Conservation (phyloP, 2,888 invertebrate genomes). For the Perizoma flavofasciatum region DNA sequence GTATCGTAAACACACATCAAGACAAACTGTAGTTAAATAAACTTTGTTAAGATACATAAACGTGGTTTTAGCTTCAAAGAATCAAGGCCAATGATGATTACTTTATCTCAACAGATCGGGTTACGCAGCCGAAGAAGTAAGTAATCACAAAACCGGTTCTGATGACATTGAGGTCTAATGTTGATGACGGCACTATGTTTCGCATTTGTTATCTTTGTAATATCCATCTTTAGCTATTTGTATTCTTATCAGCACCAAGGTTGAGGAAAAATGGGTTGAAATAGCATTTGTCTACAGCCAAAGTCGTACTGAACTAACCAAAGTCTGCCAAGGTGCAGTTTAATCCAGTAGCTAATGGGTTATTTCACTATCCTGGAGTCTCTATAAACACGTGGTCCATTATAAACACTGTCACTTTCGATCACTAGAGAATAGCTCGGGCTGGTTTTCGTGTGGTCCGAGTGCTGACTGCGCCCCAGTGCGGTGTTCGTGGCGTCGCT, state of each 20-base stretch:
- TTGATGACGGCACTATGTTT: constrained; percentile 27
- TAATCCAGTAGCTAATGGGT: constrained; percentile 11
- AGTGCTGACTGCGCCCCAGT: constrained; percentile 51
- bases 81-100: constrained; percentile 39
- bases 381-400: constrained; percentile 53
- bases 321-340: constrained; percentile 10
- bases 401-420: constrained; percentile 74
- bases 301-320: constrained; percentile 31
- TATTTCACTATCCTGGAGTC: constrained; percentile 44
- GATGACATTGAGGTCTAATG: constrained; percentile 43
- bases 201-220: constrained; percentile 32
- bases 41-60: constrained; percentile 27
- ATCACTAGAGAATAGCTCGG: constrained; percentile 49
- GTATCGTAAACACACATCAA: constrained; percentile 17
- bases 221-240: not conserved
- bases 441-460: constrained; percentile 56
- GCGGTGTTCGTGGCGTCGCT: constrained; percentile 48
- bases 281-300: not conserved
- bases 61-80: constrained; percentile 34
- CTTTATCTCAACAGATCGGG: constrained; percentile 31
- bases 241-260: constrained; percentile 3
- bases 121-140: constrained; percentile 34
- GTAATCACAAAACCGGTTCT: constrained; percentile 43
- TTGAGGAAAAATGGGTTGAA: not conserved
- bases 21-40: constrained; percentile 26